Base-by-base conservation (phyloP, 1,140 invertebrate genomes). In the Trachymyrmex septentrionalis region DNA sequence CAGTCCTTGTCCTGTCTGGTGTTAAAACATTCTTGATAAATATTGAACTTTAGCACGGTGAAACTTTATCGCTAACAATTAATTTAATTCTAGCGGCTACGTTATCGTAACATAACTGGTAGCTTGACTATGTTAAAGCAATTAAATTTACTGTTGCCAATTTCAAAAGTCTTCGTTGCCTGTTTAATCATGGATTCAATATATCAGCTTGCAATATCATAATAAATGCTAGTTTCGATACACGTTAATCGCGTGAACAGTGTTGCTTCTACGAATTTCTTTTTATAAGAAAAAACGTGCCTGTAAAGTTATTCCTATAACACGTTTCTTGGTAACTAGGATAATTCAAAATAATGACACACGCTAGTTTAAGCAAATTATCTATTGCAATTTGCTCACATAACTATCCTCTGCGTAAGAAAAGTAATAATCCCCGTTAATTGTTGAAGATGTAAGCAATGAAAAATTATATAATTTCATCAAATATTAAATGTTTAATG, bases 261-360 rank as follows among this genome's bases (percentile, higher is more conserved):
- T 38, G 30, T 73, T 27, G 24, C 27, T 72, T 61, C 5, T 21
- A 48, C 10, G 24, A 84, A 61, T 73, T 61, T 73, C 27, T 27
- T 44, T 10, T 73, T 82, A 1, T 19, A 44, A 14, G 4, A 61
- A 16, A 48, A 4, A 82, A 57, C 19, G 24, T 61, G 55, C 21
- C 24, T 50, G 1, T 44, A 75, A 84, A 66, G 12, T 38, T 38
- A 38, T 84, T 61, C 5, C 69, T 9, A 14, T 12, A 19, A 21
- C 12, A 2, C 12, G 6, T n/a, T 82, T 53, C 27, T 27, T 73
- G 7, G 5, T 61, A 61, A 48, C 5, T 1, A 5, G 2, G 3
- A 19, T 73, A 24, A 84, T 50, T 73, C 55, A 84, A n/a, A 38
- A 59, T 82, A 30, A 61, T 63, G 38, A 71, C 50, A 84, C 80